Percentiles rank a stretch among this genome's conserved stretches.
phyloP scores from a whole-genome alignment of 2,113 vertebrate species.

The Erpornis zantholeuca region DNA sequence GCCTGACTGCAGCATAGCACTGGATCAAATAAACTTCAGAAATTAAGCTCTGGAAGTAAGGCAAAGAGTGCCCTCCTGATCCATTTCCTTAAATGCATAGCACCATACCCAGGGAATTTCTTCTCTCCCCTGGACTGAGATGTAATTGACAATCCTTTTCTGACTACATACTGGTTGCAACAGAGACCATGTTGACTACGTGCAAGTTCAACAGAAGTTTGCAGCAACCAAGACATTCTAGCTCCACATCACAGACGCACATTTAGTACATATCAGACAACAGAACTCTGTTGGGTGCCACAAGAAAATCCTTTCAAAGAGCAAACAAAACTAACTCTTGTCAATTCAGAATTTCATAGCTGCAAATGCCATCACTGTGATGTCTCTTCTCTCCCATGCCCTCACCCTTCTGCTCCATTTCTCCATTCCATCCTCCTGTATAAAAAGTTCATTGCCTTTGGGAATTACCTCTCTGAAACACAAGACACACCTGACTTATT shows the following conservation, averaged over 20 bases:
- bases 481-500: background rate
- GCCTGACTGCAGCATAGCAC: background rate
- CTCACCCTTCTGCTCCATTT: background rate
- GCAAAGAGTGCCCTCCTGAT: background rate
- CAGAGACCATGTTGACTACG: slow-evolving; percentile 1
- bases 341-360: slow-evolving; percentile 48
- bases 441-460: background rate
- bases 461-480: background rate
- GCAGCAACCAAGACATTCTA: slow-evolving; percentile 16
- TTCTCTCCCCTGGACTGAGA: background rate
- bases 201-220: slow-evolving; percentile 34
- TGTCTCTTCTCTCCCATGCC: background rate
- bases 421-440: background rate
- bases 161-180: background rate
- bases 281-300: slow-evolving; percentile 38
- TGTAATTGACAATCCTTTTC: background rate
- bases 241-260: slow-evolving; percentile 32
- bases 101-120: background rate
- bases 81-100: background rate
- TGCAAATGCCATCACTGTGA: background rate
- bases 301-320: slow-evolving; percentile 59
- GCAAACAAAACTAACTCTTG: slow-evolving; percentile 59
- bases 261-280: slow-evolving; percentile 49
- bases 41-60: background rate
- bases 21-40: background rate